Percentiles rank a stretch among this genome's conserved stretches.
These are phyloP conservation scores for Syrista parreyssii DNA, from an alignment of 2,888 invertebrate species.

Conservation along the genomic window DNA sequence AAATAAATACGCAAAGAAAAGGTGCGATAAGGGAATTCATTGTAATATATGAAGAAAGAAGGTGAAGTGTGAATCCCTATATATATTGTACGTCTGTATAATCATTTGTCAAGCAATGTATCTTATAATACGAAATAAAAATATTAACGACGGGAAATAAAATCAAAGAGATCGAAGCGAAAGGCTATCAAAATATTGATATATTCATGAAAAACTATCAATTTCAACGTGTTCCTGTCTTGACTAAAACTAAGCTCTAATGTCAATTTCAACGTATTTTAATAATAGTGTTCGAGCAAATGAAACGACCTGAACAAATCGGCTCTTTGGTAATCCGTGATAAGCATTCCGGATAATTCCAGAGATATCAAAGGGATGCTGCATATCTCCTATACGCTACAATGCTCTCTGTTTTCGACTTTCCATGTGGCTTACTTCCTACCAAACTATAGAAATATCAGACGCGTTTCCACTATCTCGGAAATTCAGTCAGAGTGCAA, in stretches of 20 bases:
- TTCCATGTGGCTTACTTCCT: too few relatives aligned
- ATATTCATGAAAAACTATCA: not conserved
- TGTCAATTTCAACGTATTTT: not conserved
- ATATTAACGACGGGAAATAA: slow-evolving; percentile 29
- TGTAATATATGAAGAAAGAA: slow-evolving; percentile 47
- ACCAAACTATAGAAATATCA: too few relatives aligned
- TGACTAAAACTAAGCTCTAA: not conserved
- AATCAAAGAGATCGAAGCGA: not conserved
- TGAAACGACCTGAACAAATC: too few relatives aligned
- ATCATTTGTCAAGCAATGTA: slow-evolving; percentile 64
- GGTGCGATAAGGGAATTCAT: slow-evolving; percentile 29
- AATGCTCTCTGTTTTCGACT: too few relatives aligned
- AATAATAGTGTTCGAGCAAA: not conserved
- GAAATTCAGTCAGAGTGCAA: too few relatives aligned
- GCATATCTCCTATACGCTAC: too few relatives aligned
- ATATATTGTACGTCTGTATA: slow-evolving; percentile 63
- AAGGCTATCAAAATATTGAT: not conserved
- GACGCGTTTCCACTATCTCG: too few relatives aligned
- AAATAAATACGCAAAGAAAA: slow-evolving; percentile 11
- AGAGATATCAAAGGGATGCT: too few relatives aligned
- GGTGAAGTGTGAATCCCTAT: slow-evolving; percentile 30
- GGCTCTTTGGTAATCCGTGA: too few relatives aligned
- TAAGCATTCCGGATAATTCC: too few relatives aligned
- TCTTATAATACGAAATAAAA: slow-evolving; percentile 60
- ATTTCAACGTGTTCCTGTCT: not conserved